Conservation (phyloP, 2,797 vertebrate species). For the Gila robusta region DNA sequence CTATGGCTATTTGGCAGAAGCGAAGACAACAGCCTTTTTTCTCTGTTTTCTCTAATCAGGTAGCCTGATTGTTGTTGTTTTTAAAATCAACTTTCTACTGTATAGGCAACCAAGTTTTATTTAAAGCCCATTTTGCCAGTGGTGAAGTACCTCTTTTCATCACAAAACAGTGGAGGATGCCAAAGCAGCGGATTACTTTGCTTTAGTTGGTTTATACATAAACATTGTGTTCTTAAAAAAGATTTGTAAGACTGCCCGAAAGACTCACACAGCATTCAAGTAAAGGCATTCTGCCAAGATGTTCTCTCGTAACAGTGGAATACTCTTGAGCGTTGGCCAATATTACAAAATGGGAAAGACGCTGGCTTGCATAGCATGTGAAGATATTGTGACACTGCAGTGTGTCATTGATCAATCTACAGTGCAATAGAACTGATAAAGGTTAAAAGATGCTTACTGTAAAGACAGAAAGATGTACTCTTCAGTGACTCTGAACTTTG, state of each 20-base stretch:
- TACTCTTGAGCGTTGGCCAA: neutral
- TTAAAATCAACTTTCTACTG: neutral
- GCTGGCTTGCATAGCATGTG: neutral
- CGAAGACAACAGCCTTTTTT: neutral
- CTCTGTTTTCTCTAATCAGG: neutral
- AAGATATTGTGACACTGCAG: constrained; percentile 18
- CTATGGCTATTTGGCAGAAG: neutral
- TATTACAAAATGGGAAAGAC: neutral
- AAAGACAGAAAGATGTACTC: neutral
- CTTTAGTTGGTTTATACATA: neutral
- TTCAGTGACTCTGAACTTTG: neutral
- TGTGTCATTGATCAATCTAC: neutral
- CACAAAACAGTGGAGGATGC: neutral
- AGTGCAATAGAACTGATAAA: neutral
- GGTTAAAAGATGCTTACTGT: neutral
- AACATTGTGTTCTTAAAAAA: neutral
- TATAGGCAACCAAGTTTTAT: neutral
- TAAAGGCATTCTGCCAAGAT: neutral
- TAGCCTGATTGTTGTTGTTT: neutral
- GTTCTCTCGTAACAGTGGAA: constrained; percentile 17
- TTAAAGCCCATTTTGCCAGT: neutral
- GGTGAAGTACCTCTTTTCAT: neutral
- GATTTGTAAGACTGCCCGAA: neutral
- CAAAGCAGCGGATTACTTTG: neutral
- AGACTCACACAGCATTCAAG: neutral